Base-by-base conservation (phyloP, 2,888 invertebrate species). In the Pachliopta kotzebuea region DNA sequence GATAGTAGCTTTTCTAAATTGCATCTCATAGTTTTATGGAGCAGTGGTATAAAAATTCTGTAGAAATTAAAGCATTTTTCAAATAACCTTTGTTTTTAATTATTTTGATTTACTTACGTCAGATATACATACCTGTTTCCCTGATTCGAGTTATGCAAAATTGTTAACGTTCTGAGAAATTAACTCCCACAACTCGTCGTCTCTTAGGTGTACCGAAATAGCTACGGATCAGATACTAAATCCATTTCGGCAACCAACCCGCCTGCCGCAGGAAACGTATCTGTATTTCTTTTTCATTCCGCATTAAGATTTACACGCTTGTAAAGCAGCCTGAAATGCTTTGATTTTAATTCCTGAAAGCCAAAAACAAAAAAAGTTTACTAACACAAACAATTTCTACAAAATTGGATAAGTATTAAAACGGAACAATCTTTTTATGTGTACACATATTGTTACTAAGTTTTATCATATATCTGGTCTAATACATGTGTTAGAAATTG, bases 201-300 rank as follows among this genome's bases (percentile, higher is more conserved):
- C 45, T 42, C 45, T 57, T 52, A 29, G 31, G 58, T 37, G 56
- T 20, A 54, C 58, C 17, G 37, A 65, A 62, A 65, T 65, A 65
- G 62, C 54, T 24, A 14, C 55, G 17, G 9, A n/a, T 20, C 17
- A 26, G 26, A 54, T 24, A 9, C 20, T 29, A 42, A 49, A 45
- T 24, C 29, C 54, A 26, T 61, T 58, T 61, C 45, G 20, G 56
- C 56, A 24, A 37, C 52, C 6, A 53, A 24, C 45, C n/a, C 7
- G 60, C 49, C 56, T 42, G 52, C 23, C 8, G 55, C 56, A 37
- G 24, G 50, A 56, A 56, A 37, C 29, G 18, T 42, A 7, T 26
- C 49, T 29, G 18, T 6, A 61, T 55, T 55, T n/a, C n/a, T n/a
- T 29, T 55, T n/a, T 17, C 20, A 23, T 29, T 23, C 17, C 29